Evolutionary conservation across 1,140 invertebrate genomes (phyloP).

Genomic region (Ridgeia piscesae): DNA sequence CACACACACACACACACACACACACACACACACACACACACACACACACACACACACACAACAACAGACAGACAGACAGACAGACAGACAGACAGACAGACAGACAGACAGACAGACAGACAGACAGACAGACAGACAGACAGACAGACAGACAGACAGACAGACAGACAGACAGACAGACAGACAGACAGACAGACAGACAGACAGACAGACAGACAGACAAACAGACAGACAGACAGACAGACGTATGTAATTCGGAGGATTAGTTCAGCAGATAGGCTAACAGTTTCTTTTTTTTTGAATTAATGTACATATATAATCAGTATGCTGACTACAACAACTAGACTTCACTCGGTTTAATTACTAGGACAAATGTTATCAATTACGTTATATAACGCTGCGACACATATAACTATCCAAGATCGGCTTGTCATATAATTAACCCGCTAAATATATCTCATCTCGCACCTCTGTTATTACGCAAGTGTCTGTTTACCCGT

Average conservation of each 20-base stretch:
- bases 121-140: no score
- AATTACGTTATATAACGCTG: no score
- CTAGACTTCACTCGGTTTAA: no score
- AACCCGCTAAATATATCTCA: neutral
- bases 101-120: no score
- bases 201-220: neutral
- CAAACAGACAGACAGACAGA: neutral
- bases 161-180: neutral
- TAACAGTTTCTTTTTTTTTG: no score
- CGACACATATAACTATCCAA: no score
- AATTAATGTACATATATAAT: neutral
- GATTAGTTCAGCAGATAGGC: no score
- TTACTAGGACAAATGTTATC: neutral
- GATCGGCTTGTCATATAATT: no score
- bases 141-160: neutral
- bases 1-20: no score
- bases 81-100: neutral
- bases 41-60: no score
- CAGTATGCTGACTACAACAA: neutral
- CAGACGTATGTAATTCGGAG: no score
- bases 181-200: neutral
- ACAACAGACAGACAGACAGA: neutral
- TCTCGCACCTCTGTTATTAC: neutral
- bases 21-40: no score
- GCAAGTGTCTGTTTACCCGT: neutral